Base-by-base conservation (phyloP, 2,888 invertebrate genomes). In the Drosophila dives region DNA sequence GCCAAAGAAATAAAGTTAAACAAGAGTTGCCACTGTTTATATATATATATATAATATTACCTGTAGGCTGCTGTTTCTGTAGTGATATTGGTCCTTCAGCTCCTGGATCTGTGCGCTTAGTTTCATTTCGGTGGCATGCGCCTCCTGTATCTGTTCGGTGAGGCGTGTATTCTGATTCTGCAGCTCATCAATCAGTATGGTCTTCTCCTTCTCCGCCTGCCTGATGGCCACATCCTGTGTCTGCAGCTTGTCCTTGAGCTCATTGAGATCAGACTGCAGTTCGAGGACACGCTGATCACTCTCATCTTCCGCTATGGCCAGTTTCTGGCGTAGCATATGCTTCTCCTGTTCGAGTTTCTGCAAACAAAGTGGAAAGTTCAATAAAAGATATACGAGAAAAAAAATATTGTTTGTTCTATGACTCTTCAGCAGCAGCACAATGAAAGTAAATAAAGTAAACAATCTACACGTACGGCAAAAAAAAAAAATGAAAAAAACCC, bases 341-440 rank as follows among this genome's bases (percentile, higher is more conserved):
- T 98, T 96, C 93, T 99, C 98, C 93, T 99, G 98, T 93, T 98
- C 98, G 92, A 98, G 94, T 91, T 96, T 96, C 98, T 99, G 95
- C 0, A 94, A 64, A 38, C 33, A 81, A 75, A 62, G 26, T 68
- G 80, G 77, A 82, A 82, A 82, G 83, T 70, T 78, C 66, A 78
- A 72, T 69, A 72, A 78, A 32, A 53, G 1, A 64, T n/a, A 34
- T 17, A 15, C 10, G 10, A 40, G 2, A 36, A 50, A 40, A 32
- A 62, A 45, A 60, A 0, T 0, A 72, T 88, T 76, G 64, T 78
- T 78, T 75, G 82, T 86, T 86, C 86, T 86, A 80, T 80, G 81
- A 73, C 69, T 72, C 69, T 59, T 64, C 76, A 71, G 58, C 80
- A 70, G 49, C 65, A 50, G 64, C 59, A 86, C 77, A 89, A 83